phyloP scores from a whole-genome alignment of 2,113 vertebrate genomes.

The Microtus montanus region DNA sequence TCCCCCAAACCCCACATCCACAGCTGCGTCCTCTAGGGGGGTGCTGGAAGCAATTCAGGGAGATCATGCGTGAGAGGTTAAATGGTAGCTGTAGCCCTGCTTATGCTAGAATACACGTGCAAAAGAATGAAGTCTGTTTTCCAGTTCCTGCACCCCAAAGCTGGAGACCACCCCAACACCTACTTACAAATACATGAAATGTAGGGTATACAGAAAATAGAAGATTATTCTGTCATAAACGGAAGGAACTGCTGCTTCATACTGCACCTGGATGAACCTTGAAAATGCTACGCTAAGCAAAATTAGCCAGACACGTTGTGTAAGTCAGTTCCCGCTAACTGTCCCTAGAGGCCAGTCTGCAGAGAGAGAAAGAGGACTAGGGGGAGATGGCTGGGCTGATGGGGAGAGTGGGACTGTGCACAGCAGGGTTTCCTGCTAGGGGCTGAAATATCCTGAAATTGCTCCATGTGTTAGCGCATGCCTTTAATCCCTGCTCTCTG shows the following conservation, averaged over 20 bases:
- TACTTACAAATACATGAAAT: background rate
- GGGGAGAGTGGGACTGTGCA: too few relatives aligned
- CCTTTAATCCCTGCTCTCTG: background rate
- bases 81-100: background rate
- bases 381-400: background rate
- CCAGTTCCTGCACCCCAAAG: rapidly evolving
- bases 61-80: background rate
- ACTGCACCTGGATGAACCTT: rapidly evolving
- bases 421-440: background rate
- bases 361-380: too few relatives aligned
- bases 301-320: rapidly evolving
- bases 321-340: rapidly evolving
- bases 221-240: background rate
- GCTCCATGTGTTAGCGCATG: rapidly evolving
- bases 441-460: too few relatives aligned
- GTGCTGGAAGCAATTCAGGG: background rate
- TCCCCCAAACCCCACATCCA: rapidly evolving
- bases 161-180: background rate
- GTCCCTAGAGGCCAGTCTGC: background rate
- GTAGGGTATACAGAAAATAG: rapidly evolving
- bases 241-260: rapidly evolving
- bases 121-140: rapidly evolving
- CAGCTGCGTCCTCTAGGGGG: rapidly evolving
- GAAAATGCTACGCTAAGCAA: background rate
- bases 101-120: too few relatives aligned